These are phyloP conservation scores for Phallusia fumigata DNA, from an alignment of 23 tunicate genomes.

Conservation along the genomic window DNA sequence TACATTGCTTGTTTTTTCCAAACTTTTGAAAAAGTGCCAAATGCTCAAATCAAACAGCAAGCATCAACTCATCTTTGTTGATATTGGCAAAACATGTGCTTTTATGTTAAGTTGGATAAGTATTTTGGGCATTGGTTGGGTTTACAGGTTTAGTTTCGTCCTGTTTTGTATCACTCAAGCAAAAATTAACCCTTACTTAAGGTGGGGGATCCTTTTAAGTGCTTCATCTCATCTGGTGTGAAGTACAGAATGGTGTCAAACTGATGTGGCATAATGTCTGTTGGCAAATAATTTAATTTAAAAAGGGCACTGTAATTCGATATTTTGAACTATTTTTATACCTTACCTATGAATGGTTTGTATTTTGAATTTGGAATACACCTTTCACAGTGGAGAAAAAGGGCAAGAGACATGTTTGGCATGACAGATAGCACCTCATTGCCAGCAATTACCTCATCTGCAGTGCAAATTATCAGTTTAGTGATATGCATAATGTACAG, in stretches of 20 bases:
- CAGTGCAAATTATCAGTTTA: background rate
- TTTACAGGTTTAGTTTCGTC: no score
- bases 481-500: background rate
- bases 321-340: no score
- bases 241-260: constrained; percentile 81
- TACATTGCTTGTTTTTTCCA: no score
- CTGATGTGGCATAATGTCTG: constrained; percentile 70
- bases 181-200: constrained; percentile 33
- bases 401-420: constrained; percentile 89
- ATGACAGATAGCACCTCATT: constrained; percentile 62
- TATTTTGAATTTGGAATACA: constrained; percentile 51
- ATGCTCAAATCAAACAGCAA: no score
- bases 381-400: constrained; percentile 73
- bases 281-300: no score
- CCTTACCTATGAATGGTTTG: constrained; percentile 89
- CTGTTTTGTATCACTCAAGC: no score
- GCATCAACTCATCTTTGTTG: no score
- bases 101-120: no score
- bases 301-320: no score
- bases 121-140: no score
- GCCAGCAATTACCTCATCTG: constrained; percentile 54
- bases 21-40: no score
- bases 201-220: constrained; percentile 61
- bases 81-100: no score
- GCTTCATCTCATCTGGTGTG: constrained; percentile 63